A percentile compares a stretch with the other conserved stretches of the same genome.
Evolutionary conservation across 2,888 invertebrate genomes (phyloP).

Genomic region (Alloscopus bannaensis): DNA sequence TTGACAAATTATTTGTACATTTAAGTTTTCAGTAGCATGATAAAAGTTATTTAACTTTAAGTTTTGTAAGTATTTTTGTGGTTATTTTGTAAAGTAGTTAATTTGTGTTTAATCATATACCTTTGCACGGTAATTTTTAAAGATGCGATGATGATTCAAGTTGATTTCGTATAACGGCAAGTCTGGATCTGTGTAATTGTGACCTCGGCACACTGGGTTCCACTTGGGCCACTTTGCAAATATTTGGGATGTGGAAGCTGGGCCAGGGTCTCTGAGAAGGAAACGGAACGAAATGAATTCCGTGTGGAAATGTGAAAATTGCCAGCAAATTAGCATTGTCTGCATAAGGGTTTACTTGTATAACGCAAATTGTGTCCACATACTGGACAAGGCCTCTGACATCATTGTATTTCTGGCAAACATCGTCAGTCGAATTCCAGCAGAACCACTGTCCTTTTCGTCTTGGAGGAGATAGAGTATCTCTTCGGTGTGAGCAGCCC

Average conservation of each 20-base stretch:
- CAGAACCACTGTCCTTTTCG: background rate
- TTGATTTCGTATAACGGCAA: slow-evolving; percentile 33
- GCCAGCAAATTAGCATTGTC: background rate
- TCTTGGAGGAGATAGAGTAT: slow-evolving; percentile 40
- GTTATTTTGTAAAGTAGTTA: background rate
- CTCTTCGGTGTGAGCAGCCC: slow-evolving; percentile 58
- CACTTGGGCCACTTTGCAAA: slow-evolving; percentile 21
- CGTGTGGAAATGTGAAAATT: slow-evolving; percentile 6
- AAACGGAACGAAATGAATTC: background rate
- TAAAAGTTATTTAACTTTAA: no score
- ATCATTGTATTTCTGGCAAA: slow-evolving; percentile 24
- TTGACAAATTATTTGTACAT: no score
- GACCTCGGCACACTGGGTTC: slow-evolving; percentile 12
- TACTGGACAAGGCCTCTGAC: slow-evolving; percentile 25
- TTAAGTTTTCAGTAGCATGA: no score
- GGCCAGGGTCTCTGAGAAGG: background rate
- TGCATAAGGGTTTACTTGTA: slow-evolving; percentile 2
- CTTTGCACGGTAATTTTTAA: slow-evolving; percentile 19
- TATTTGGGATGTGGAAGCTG: background rate
- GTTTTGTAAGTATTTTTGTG: background rate
- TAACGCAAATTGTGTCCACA: slow-evolving; percentile 45
- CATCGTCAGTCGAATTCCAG: background rate
- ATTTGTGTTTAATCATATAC: slow-evolving; percentile 1
- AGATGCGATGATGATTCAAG: slow-evolving; percentile 24
- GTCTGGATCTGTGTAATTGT: background rate